Percentiles rank a stretch among this genome's conserved stretches.
phyloP scores from a whole-genome alignment of 2,113 vertebrate species.

The Hucho hucho region DNA sequence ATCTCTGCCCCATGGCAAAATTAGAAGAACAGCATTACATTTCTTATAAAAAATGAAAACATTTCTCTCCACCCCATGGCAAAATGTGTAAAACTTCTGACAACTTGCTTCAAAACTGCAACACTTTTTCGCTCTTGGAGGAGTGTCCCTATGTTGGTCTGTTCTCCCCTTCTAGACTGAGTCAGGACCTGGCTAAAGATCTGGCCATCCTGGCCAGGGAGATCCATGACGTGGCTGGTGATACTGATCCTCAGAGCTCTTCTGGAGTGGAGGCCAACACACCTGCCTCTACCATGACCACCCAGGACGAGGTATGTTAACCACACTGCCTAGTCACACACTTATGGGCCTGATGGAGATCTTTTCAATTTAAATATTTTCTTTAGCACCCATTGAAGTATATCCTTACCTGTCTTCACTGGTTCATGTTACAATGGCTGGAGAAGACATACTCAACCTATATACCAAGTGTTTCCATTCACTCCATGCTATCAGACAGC shows the following conservation, averaged over 20 bases:
- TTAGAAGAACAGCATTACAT: too few species aligned
- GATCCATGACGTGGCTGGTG: slow-evolving; percentile 94
- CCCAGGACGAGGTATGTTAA: not conserved
- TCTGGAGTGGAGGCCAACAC: slow-evolving; percentile 49
- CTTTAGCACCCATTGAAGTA: not conserved
- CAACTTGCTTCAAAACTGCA: not conserved
- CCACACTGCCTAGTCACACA: not conserved
- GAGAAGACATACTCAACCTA: not conserved
- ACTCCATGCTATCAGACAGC: not conserved
- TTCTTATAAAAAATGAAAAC: too few species aligned
- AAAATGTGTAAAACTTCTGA: too few species aligned
- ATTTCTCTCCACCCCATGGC: too few species aligned
- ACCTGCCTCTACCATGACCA: not conserved
- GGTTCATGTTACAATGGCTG: too few species aligned
- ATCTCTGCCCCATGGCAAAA: too few species aligned
- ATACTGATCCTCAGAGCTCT: slow-evolving; percentile 75
- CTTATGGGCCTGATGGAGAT: too few species aligned
- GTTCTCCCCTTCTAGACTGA: slow-evolving; percentile 74
- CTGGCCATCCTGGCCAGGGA: slow-evolving; percentile 92
- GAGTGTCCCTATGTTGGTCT: not conserved
- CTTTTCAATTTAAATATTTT: not conserved
- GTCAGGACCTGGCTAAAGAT: slow-evolving; percentile 98
- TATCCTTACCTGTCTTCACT: not conserved
- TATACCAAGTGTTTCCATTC: not conserved
- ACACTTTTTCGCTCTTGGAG: not conserved